phyloP scores from a whole-genome alignment of 2,797 vertebrate genomes.

The Lagorchestes hirsutus region DNA sequence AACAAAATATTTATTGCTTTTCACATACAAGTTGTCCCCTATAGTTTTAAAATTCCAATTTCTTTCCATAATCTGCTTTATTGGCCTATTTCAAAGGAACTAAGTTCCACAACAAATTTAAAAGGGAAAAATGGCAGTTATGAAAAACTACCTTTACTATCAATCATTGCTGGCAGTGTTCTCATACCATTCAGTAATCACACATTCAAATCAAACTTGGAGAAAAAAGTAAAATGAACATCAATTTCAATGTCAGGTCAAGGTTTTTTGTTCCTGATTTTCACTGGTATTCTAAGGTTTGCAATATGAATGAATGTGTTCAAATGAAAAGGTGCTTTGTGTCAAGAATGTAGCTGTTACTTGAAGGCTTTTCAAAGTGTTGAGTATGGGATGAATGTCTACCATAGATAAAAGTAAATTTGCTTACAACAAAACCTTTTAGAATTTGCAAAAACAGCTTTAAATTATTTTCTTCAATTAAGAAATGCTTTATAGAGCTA shows the following conservation, averaged over 20 bases:
- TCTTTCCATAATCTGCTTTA: slow-evolving; percentile 74
- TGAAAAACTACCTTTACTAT: slow-evolving; percentile 78
- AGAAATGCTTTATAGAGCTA: slow-evolving; percentile 55
- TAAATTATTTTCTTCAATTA: slow-evolving; percentile 60
- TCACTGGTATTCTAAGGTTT: slow-evolving; percentile 68
- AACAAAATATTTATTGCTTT: slow-evolving; percentile 95
- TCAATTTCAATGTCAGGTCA: slow-evolving; percentile 73
- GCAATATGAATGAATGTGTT: slow-evolving; percentile 55
- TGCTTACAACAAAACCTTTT: slow-evolving; percentile 36
- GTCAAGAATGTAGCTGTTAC: slow-evolving; percentile 50
- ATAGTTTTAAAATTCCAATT: slow-evolving; percentile 84
- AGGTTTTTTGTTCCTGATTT: slow-evolving; percentile 69
- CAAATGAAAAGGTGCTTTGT: slow-evolving; percentile 70
- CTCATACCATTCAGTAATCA: slow-evolving; percentile 76
- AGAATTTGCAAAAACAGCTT: slow-evolving; percentile 66
- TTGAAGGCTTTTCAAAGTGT: slow-evolving; percentile 28
- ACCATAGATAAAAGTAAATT: slow-evolving; percentile 57
- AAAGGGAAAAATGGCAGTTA: slow-evolving; percentile 77
- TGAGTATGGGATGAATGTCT: slow-evolving; percentile 45
- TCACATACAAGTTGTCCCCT: slow-evolving; percentile 87
- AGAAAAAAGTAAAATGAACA: slow-evolving; percentile 65
- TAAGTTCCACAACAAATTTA: slow-evolving; percentile 83
- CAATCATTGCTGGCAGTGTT: slow-evolving; percentile 79
- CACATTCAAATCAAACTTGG: slow-evolving; percentile 64
- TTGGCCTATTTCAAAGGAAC: slow-evolving; percentile 78